These are phyloP conservation scores for Trichogramma evanescens DNA, from an alignment of 2,888 invertebrate genomes.

Conservation along the genomic window DNA sequence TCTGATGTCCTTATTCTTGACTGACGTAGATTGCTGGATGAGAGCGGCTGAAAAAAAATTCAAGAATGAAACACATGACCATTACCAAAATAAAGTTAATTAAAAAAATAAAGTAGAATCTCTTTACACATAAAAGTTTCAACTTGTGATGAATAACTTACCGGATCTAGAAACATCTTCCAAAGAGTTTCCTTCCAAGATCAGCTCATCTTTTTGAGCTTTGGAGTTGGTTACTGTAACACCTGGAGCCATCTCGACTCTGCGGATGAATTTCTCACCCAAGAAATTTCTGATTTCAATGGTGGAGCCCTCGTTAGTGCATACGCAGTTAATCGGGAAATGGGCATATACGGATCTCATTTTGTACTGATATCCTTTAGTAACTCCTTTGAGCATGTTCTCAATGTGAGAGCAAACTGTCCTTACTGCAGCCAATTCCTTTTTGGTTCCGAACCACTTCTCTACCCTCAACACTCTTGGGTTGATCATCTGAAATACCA, in stretches of 20 bases:
- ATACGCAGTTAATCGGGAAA: conserved; percentile 99
- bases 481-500: conserved; percentile 57
- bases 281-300: conserved; percentile 98
- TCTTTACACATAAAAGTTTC: neutral
- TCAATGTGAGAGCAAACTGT: conserved; percentile 98
- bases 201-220: conserved; percentile 94
- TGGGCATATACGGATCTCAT: conserved; percentile 99
- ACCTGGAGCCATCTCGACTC: conserved; percentile 91
- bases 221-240: conserved; percentile 88
- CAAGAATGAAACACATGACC: no score
- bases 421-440: conserved; percentile 94
- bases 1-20: conserved; percentile 99
- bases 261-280: conserved; percentile 94
- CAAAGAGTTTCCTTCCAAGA: conserved; percentile 88
- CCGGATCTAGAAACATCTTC: conserved; percentile 96
- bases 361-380: conserved; percentile 94
- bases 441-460: conserved; percentile 98
- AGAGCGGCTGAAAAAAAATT: conserved; percentile 69
- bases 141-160: conserved; percentile 30
- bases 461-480: conserved; percentile 75
- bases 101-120: neutral
- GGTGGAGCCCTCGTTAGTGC: conserved; percentile 76
- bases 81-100: no score
- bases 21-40: conserved; percentile 97
- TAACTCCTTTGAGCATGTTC: conserved; percentile 95